phyloP scores from a whole-genome alignment of 2,888 invertebrate species.

The Lycaena phlaeas region DNA sequence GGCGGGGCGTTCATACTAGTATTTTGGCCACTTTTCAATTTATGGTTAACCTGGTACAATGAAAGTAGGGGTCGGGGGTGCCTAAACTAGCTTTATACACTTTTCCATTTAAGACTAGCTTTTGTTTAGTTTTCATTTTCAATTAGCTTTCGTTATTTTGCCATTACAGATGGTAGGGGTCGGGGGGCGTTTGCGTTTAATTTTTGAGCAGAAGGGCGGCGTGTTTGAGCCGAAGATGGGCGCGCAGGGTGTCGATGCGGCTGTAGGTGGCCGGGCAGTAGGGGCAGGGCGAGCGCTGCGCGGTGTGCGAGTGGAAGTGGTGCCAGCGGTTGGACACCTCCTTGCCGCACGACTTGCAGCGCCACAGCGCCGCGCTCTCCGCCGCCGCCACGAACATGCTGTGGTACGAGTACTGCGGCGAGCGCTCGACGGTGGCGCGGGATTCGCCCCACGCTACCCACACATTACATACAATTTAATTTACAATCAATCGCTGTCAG shows the following conservation, averaged over 20 bases:
- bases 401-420: conserved; percentile 80
- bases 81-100: too few relatives aligned
- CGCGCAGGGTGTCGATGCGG: conserved; percentile 88
- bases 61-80: too few relatives aligned
- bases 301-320: conserved; percentile 88
- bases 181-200: conserved; percentile 25
- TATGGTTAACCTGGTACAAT: too few relatives aligned
- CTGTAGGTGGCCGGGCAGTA: conserved; percentile 91
- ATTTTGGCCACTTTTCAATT: too few relatives aligned
- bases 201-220: conserved; percentile 64
- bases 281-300: conserved; percentile 85
- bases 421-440: conserved; percentile 34
- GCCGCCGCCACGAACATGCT: conserved; percentile 86
- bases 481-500: not conserved
- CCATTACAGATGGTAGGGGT: not conserved
- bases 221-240: conserved; percentile 86
- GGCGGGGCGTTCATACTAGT: too few relatives aligned
- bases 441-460: conserved; percentile 41
- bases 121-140: too few relatives aligned
- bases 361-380: conserved; percentile 83
- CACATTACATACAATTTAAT: conserved; percentile 18
- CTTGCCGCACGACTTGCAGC: conserved; percentile 87
- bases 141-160: too few relatives aligned
- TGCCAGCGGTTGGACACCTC: conserved; percentile 92
- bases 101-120: too few relatives aligned